Evolutionary conservation across 35 echinoderm and acorn worm species (phyloP).

Genomic region (Apostichopus japonicus): DNA sequence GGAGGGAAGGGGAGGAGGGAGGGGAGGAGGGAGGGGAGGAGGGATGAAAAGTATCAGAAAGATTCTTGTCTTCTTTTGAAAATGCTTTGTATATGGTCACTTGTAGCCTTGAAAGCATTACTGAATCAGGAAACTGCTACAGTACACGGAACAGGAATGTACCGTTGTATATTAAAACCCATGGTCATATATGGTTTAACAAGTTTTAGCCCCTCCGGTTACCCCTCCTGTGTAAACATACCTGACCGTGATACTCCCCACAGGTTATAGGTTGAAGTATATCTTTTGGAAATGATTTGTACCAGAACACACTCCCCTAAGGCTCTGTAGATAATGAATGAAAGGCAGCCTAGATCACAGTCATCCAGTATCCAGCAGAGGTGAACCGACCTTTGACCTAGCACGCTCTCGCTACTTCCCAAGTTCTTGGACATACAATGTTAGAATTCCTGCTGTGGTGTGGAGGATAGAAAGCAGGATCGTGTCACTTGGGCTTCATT

Average conservation of each 20-base stretch:
- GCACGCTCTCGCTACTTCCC: not conserved
- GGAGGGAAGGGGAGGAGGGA: too few relatives aligned
- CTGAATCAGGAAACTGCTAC: too few relatives aligned
- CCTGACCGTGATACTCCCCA: not conserved
- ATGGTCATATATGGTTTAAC: not conserved
- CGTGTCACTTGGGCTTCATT: not conserved
- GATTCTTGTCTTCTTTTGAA: too few relatives aligned
- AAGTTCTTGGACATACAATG: not conserved
- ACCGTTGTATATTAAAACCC: not conserved
- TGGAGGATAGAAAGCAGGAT: slow-evolving; percentile 11
- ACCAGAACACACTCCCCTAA: not conserved
- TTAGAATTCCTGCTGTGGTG: slow-evolving; percentile 13
- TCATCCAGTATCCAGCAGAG: not conserved
- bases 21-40: too few relatives aligned
- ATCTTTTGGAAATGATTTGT: not conserved
- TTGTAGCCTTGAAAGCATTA: too few relatives aligned
- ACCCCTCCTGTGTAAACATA: not conserved
- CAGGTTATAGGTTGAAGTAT: not conserved
- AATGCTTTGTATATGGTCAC: too few relatives aligned
- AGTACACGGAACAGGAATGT: too few relatives aligned
- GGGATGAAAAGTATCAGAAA: too few relatives aligned
- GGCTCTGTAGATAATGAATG: not conserved
- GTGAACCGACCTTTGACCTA: not conserved
- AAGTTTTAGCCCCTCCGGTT: not conserved
- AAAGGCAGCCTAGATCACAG: not conserved